Evolutionary conservation across 2,888 invertebrate species (phyloP), one percentile per base, ranked within the genome.

Genomic region (Mayetiola destructor): DNA sequence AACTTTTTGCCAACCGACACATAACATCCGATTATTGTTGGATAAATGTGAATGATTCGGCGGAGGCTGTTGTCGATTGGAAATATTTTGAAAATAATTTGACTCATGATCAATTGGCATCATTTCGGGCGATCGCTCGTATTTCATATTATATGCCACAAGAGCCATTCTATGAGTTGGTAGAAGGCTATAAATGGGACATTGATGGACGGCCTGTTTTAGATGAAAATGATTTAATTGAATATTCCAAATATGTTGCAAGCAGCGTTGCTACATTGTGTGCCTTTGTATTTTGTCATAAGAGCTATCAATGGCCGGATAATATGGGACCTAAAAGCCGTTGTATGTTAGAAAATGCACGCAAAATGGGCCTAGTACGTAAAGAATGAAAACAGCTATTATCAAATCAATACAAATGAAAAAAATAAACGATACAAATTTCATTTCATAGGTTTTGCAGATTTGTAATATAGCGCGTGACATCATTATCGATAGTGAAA

Each of bases 91-190:
- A 35, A n/a, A 4, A 55, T 14, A 2, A 8, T 3, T 37, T 55
- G n/a, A 37, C 55, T 12, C n/a, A 55, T 18, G 37, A 55, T 12
- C 55, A 55, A 14, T 3, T 55, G 4, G 2, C 14, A 4, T 36
- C 55, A n/a, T 55, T 55, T n/a, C 55, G 55, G 20, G 55, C 36
- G 9, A 36, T 55, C 2, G 55, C 55, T 14, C 35, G 55, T 6
- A 55, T 55, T 37, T 16, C 55, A 2, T 55, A 23, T 12, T 55
- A 55, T 23, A 35, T 55, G 55, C 55, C 55, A 23, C 55, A 55
- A 18, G 55, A 55, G n/a, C 55, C 55, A 55, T 55, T 55, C 27
- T 55, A 55, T 55, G 55, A 55, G n/a, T 16, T 55, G 21, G 55
- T 55, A 2, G 36, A 55, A 16, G 55, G 55, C 3, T 55, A 55